Evolutionary conservation across 2,888 invertebrate species (phyloP), one percentile per base, ranked within the genome.

Genomic region (Glyphotaelius pellucidus): DNA sequence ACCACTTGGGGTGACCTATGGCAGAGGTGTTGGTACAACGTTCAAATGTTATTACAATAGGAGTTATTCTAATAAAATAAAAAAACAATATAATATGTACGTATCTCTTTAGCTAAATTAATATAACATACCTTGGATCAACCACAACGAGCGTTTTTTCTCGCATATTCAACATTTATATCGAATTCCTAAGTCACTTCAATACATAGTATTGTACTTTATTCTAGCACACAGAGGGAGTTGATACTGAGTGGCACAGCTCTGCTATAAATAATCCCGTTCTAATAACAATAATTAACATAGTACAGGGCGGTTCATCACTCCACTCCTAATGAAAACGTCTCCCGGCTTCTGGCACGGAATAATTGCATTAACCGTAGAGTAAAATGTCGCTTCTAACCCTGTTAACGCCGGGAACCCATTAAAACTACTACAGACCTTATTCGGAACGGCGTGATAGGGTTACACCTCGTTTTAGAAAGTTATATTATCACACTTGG

Each of bases 351-450:
- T 30, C 86, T 67, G 32, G 90, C 80, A 92, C 90, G 84, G 81
- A 89, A 92, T 92, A 92, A 92, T 92, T 92, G 92, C 90, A 92
- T 92, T 92, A 92, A 67, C 90, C 42, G 14, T 31, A 42, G 38
- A 92, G 92, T 92, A 87, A 87, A 92, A 80, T 88, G 90, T 47
- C 83, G 92, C 86, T 88, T 25, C 67, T 92, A 92, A 92, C 80
- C 88, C 83, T 87, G 89, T 92, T 90, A 91, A 83, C 90, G 86
- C 86, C 86, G 42, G 38, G 86, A 86, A 30, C 86, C 86, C 86
- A 86, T 86, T 86, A 86, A 86, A 86, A 86, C 86, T 86, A 86
- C 42, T 86, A 42, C 86, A 47, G 86, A 30, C 42, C 42, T 83
- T 83, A 83, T 35, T 83, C 83, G 35, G 67, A 67, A 67, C 67